Percentiles rank a stretch among this genome's conserved stretches.
These are phyloP conservation scores for Fragum whitleyi DNA, from an alignment of 2,888 invertebrate species.

Conservation along the genomic window DNA sequence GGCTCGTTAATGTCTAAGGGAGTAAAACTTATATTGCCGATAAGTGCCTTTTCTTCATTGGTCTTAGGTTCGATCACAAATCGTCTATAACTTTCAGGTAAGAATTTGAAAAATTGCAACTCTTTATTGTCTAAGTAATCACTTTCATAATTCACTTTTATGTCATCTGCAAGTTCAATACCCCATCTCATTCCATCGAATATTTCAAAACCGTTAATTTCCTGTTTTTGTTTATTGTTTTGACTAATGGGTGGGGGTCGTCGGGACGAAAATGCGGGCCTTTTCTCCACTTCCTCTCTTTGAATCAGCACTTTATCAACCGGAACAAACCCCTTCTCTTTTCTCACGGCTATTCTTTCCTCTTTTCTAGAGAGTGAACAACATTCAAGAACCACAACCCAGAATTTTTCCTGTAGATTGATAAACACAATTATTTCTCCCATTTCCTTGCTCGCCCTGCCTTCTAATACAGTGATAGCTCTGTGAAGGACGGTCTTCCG, in stretches of 20 bases:
- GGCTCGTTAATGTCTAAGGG: slow-evolving; percentile 68
- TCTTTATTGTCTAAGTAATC: slow-evolving; percentile 74
- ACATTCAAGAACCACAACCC: slow-evolving; percentile 81
- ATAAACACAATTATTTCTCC: slow-evolving; percentile 81
- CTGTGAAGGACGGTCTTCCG: slow-evolving; percentile 76
- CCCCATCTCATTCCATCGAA: slow-evolving; percentile 78
- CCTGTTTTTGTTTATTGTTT: slow-evolving; percentile 51
- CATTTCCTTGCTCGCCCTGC: slow-evolving; percentile 68
- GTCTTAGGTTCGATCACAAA: slow-evolving; percentile 80
- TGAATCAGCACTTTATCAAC: slow-evolving; percentile 62
- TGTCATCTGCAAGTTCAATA: slow-evolving; percentile 71
- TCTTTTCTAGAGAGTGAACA: slow-evolving; percentile 70
- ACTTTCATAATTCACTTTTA: slow-evolving; percentile 69
- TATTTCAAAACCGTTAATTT: slow-evolving; percentile 71
- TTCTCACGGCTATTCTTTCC: slow-evolving; percentile 67
- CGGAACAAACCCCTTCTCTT: slow-evolving; percentile 69
- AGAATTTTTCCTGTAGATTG: slow-evolving; percentile 79
- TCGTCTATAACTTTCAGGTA: slow-evolving; percentile 80
- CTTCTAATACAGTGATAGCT: slow-evolving; percentile 75
- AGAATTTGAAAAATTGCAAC: slow-evolving; percentile 74
- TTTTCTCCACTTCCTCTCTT: slow-evolving; percentile 58
- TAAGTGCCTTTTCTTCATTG: slow-evolving; percentile 71
- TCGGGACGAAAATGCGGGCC: slow-evolving; percentile 40
- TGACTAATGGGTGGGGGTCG: slow-evolving; percentile 53
- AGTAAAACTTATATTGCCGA: slow-evolving; percentile 71